phyloP scores from a whole-genome alignment of 1,140 invertebrate species.

The Druon quercuslanigerum region DNA sequence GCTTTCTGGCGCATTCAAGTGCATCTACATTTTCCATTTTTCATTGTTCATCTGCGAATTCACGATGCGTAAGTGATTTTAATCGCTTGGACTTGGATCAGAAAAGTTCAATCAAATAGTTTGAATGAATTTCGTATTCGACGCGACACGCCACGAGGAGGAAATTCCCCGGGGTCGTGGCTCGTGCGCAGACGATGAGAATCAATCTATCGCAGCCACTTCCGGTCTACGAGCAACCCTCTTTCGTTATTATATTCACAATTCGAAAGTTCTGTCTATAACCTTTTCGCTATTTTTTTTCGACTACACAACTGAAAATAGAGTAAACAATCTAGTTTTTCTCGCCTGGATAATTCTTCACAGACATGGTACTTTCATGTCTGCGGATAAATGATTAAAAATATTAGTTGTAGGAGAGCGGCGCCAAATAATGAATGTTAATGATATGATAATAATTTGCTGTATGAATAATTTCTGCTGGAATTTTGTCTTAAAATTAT shows the following conservation, averaged over 20 bases:
- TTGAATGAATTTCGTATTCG: slow-evolving; percentile 23
- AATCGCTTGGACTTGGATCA: slow-evolving; percentile 14
- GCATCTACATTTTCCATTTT: not conserved
- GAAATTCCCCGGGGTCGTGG: slow-evolving; percentile 19
- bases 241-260: slow-evolving; percentile 28
- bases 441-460: too few species aligned
- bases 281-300: not conserved
- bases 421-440: too few species aligned
- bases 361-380: too few species aligned
- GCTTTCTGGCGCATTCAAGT: slow-evolving; percentile 18
- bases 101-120: slow-evolving; percentile 18
- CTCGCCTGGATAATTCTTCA: too few species aligned
- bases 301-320: not conserved
- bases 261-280: slow-evolving; percentile 8
- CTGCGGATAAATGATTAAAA: too few species aligned
- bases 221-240: slow-evolving; percentile 27
- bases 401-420: too few species aligned
- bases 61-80: not conserved
- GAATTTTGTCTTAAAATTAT: too few species aligned
- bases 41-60: not conserved
- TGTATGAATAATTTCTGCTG: too few species aligned
- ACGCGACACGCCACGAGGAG: not conserved
- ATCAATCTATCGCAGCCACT: slow-evolving; percentile 24
- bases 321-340: slow-evolving; percentile 27
- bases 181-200: slow-evolving; percentile 27